Evolutionary conservation across 1,140 invertebrate species (phyloP), one percentile per base, ranked within the genome.

Genomic region (Apis cerana): DNA sequence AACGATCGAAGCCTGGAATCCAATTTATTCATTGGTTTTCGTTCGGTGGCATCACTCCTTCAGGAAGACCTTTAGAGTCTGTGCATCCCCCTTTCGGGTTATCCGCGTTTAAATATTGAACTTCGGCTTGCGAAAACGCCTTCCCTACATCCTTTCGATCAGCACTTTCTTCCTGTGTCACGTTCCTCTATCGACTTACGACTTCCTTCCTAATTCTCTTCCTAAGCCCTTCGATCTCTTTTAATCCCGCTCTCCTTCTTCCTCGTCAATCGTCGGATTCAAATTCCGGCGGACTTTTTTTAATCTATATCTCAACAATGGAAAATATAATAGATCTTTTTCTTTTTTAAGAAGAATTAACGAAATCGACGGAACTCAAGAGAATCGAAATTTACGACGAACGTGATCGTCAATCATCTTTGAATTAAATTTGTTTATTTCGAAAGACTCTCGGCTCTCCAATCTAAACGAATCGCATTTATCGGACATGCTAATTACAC

Each of bases 51-150:
- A 68, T 70, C 58, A 62, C 75, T 70, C 58, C 80, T 61, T 21
- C 21, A 67, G 50, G 67, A 70, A 69, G 80, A 78, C 75, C 80
- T 82, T 82, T 82, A 77, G 23, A 70, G 75, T 77, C 80, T 70
- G n/a, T 59, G 75, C 48, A 80, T 82, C 75, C 83, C 84, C 71
- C 62, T 50, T 43, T 70, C 61, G 87, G 80, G 80, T 88, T 88
- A 88, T 88, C 86, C 86, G 80, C 75, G 75, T 88, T 88, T 88
- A 88, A 88, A 88, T 88, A 88, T 88, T 88, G 86, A 88, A 88
- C 79, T 82, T 88, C 11, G 59, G 54, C 76, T 58, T 61, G 61
- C 33, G 58, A 69, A 43, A 70, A 78, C 75, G 80, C 15, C 65
- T 77, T 82, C 56, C 56, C 56, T 70, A 78, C 75, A 82, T 78